A percentile compares a stretch with the other conserved stretches of the same genome.
phyloP scores from a whole-genome alignment of 2,797 vertebrate genomes.

The Chaetophractus vellerosus region DNA sequence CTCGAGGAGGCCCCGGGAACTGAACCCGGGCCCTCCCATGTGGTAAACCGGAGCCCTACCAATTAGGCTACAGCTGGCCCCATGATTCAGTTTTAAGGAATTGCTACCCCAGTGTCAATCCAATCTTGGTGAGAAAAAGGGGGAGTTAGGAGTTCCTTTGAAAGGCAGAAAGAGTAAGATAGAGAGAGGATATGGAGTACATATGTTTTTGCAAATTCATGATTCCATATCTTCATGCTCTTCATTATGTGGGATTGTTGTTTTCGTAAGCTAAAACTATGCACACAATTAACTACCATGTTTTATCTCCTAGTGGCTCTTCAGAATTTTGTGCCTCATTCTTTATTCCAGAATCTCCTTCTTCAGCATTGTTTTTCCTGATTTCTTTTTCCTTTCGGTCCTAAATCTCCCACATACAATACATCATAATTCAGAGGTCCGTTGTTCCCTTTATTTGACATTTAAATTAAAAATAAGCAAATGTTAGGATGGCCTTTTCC shows the following conservation, averaged over 20 bases:
- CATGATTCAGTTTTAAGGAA: constrained; percentile 26
- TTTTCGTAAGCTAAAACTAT: background rate
- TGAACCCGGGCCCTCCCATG: too few relatives aligned
- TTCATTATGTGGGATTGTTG: background rate
- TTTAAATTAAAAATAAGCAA: constrained; percentile 23
- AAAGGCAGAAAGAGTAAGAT: background rate
- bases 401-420: background rate
- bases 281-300: background rate
- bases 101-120: background rate
- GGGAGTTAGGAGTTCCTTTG: background rate
- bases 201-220: background rate
- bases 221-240: background rate
- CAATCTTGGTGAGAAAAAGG: background rate
- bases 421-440: background rate
- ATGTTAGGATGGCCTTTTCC: background rate
- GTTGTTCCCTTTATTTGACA: constrained; percentile 6
- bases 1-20: too few relatives aligned
- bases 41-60: too few relatives aligned
- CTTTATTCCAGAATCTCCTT: background rate
- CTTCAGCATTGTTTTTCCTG: background rate
- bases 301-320: background rate
- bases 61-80: too few relatives aligned
- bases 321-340: background rate
- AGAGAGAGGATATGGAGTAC: background rate
- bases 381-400: background rate